Evolutionary conservation across 2,797 vertebrate species (phyloP).

Genomic region (Crocidura indochinensis): DNA sequence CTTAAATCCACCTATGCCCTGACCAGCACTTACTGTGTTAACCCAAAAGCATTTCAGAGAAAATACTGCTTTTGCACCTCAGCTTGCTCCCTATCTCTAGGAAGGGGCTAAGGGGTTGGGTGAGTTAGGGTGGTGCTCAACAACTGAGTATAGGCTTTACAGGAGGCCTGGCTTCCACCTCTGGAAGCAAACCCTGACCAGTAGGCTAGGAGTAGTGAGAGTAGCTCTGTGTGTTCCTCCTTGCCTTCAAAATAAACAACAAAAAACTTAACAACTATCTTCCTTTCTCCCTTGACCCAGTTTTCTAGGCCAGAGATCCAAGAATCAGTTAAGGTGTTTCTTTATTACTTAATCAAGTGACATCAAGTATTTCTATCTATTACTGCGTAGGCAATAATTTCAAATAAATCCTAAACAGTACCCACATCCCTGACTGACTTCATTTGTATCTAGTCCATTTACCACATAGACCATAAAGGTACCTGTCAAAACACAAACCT

Average conservation of each 20-base stretch:
- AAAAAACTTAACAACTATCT: not conserved
- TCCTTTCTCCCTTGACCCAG: not conserved
- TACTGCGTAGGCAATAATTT: not conserved
- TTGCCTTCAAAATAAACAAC: no score
- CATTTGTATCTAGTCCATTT: not conserved
- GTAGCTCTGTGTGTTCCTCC: no score
- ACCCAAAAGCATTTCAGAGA: not conserved
- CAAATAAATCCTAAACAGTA: not conserved
- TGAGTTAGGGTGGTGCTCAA: no score
- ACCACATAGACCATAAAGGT: not conserved
- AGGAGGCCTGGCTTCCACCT: no score
- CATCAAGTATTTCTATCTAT: not conserved
- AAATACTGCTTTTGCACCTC: not conserved
- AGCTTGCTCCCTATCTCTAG: no score
- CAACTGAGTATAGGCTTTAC: no score
- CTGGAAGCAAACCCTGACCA: no score
- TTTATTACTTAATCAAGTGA: constrained; percentile 2
- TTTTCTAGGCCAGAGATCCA: not conserved
- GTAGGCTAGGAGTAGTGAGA: no score
- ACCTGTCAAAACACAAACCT: constrained; percentile 34
- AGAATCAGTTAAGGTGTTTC: not conserved
- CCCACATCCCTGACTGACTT: not conserved
- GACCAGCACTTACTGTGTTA: not conserved
- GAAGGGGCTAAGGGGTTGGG: no score
- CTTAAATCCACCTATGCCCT: not conserved